phyloP scores from a whole-genome alignment of 2,113 vertebrate species.

The Xiphias gladius region DNA sequence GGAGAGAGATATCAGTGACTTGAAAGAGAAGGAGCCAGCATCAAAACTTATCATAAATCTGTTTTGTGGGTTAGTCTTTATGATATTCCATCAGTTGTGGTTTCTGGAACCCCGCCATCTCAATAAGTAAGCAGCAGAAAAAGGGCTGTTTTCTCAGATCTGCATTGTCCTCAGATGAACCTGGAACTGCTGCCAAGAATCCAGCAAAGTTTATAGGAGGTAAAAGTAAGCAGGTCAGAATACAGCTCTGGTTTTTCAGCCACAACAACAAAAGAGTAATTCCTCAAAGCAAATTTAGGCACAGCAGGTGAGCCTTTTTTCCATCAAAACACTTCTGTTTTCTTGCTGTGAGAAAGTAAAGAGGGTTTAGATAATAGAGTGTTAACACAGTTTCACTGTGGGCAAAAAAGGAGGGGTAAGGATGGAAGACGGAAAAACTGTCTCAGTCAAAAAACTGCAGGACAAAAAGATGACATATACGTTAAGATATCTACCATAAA shows the following conservation, averaged over 20 bases:
- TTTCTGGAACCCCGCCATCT: constrained; percentile 79
- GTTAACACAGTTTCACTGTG: constrained; percentile 58
- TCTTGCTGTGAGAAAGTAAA: constrained; percentile 52
- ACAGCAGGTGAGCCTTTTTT: constrained; percentile 64
- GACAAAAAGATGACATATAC: constrained; percentile 14
- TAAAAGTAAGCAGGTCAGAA: constrained; percentile 79
- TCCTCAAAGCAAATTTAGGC: constrained; percentile 67
- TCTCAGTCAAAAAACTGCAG: constrained; percentile 25
- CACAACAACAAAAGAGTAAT: constrained; percentile 60
- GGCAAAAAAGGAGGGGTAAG: constrained; percentile 8
- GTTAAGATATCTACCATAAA: constrained; percentile 35
- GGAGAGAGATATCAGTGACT: constrained; percentile 66
- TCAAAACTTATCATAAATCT: constrained; percentile 74
- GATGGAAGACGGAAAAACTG: neutral
- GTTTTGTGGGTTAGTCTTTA: constrained; percentile 68
- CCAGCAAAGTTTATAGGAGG: constrained; percentile 80
- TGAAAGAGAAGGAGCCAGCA: constrained; percentile 64
- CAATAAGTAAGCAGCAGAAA: constrained; percentile 79
- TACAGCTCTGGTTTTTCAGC: constrained; percentile 74
- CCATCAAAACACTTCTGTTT: constrained; percentile 53
- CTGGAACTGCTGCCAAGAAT: constrained; percentile 78
- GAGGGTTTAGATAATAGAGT: constrained; percentile 58
- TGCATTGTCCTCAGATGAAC: constrained; percentile 84
- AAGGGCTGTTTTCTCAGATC: constrained; percentile 79
- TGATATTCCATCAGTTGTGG: constrained; percentile 78